Evolutionary conservation across 2,888 invertebrate species (phyloP), one percentile per base, ranked within the genome.

Genomic region (Clanis bilineata): DNA sequence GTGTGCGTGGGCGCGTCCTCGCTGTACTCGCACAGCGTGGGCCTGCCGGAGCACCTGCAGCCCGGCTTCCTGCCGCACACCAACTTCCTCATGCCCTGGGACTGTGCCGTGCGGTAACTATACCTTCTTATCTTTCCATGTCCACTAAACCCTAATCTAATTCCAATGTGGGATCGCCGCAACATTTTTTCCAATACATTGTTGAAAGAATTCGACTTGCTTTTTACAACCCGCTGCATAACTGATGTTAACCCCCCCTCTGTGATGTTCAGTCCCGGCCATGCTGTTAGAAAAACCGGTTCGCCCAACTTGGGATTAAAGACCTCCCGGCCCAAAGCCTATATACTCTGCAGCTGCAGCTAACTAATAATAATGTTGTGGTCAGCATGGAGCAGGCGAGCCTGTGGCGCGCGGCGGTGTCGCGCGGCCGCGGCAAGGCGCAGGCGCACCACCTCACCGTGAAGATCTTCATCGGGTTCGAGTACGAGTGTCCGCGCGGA

Each of bases 401-500:
- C 18, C 70, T 73, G 43, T 84, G 83, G 83, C 83, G 85, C 10
- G 67, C 63, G 73, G 83, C 61, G 51, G 68, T 64, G 62, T 63
- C 62, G 41, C 83, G 87, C 21, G 88, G 86, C 1, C 85, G 86
- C 56, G 83, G 86, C 67, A 83, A 84, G 74, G 70, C 83, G 65
- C 77, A 83, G 75, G 74, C 93, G 72, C 83, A 94, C 62, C 93
- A 95, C 73, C 93, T 96, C 78, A 95, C 95, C 3, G 96, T 97
- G 44, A 98, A 98, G 92, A 96, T 98, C 71, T 98, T 98, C 84
- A 95, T 99, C 60, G 99, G 99, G 0, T 95, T 97, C 73, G 99
- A 99, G 83, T 99, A 99, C 85, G 99, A 99, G 87, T 99, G 99
- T 85, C 96, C 97, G 0, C 88, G 97, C n/a, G 99, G 99, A n/a